Base-by-base conservation (phyloP, 1,140 invertebrate genomes). In the Drosophila orena region DNA sequence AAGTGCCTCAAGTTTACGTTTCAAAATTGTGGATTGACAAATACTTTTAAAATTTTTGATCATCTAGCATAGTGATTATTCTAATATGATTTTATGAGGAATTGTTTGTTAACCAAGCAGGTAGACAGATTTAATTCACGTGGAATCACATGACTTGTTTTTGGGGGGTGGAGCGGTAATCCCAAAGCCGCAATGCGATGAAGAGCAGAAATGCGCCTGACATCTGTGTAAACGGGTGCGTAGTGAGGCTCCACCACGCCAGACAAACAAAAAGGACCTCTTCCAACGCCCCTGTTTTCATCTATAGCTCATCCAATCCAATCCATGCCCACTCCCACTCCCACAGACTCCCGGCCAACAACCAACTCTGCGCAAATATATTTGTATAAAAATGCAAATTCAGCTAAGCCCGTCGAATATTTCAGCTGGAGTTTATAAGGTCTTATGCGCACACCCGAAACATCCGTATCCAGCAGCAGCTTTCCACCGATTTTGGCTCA, bases 341-440 rank as follows among this genome's bases (percentile, higher is more conserved):
- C 24, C 24, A 30, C 30, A 17, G 17, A 8, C 30, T 3, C 38
- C 17, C 56, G 53, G 53, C 60, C 62, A 77, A 64, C 76, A 85
- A 90, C 2, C 30, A 30, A 79, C 77, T 64, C 86, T 72, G 75
- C 79, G 75, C 86, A 90, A 86, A 85, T 85, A 88, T 89, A 88
- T 88, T 88, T 88, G 83, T 88, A 88, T 88, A 88, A 88, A 88
- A 88, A 88, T 88, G 84, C 84, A 88, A 88, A 88, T 88, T 88
- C 84, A 89, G 84, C 84, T 89, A 84, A 88, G 83, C 79, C 73
- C 84, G 79, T 81, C 79, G 84, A 88, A 88, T 88, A 88, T 83
- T 88, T 88, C 81, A 52, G 66, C 59, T 66, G 62, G 77, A 79
- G 71, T 88, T 79, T 77, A 72, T 83, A 79, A 62, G 76, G 57